Evolutionary conservation across 2,113 vertebrate species (phyloP).

Genomic region (Monarcha castaneiventris): DNA sequence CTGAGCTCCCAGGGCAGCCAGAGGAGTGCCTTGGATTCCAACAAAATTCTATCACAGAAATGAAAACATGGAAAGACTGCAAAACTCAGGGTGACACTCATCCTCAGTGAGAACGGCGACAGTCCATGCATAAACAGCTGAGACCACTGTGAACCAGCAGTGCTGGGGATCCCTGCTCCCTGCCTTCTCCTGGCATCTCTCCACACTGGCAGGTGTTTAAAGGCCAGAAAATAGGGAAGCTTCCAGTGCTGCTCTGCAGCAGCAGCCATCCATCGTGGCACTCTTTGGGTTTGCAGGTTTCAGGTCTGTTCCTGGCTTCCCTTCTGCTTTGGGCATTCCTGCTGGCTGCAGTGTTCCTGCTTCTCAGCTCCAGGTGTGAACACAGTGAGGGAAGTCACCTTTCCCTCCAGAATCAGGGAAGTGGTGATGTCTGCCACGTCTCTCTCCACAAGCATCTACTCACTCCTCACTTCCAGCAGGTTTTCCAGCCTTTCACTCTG

Average conservation of each 20-base stretch:
- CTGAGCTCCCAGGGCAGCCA: too few relatives aligned
- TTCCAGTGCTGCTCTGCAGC: background rate
- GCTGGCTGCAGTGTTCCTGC: background rate
- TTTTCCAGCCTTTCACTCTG: background rate
- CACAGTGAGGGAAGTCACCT: background rate
- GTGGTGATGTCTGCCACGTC: background rate
- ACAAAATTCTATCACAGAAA: too few relatives aligned
- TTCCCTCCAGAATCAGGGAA: background rate
- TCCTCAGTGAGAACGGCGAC: too few relatives aligned
- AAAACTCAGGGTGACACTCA: too few relatives aligned
- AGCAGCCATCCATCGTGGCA: background rate
- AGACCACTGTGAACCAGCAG: background rate
- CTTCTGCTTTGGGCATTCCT: background rate
- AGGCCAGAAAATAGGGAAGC: background rate
- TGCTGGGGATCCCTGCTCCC: background rate
- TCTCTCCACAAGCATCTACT: background rate
- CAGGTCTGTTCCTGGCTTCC: background rate
- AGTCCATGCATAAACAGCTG: background rate
- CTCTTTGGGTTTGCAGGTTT: background rate
- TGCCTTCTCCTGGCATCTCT: background rate
- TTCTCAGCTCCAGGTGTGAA: background rate
- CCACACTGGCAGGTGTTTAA: background rate
- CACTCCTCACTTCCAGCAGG: background rate
- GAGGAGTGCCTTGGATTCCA: too few relatives aligned
- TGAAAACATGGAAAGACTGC: too few relatives aligned